These are phyloP conservation scores for Cantharis nigra DNA, from an alignment of 2,888 invertebrate genomes.

Conservation along the genomic window DNA sequence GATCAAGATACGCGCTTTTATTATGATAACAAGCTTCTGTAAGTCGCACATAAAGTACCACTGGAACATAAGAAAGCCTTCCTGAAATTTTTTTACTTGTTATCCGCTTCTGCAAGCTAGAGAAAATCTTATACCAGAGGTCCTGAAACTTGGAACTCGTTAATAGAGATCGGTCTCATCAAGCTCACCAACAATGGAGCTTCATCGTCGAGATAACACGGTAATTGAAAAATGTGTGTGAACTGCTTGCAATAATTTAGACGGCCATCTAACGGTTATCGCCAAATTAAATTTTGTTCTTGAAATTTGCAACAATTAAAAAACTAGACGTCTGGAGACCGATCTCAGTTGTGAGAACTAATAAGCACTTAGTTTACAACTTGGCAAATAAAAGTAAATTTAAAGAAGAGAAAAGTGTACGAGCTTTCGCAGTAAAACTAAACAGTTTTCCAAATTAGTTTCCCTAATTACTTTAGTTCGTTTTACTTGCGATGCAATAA, in stretches of 20 bases:
- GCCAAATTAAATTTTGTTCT: neutral
- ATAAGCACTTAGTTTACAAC: neutral
- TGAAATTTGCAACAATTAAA: neutral
- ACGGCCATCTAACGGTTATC: neutral
- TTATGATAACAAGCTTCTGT: slow-evolving; percentile 27
- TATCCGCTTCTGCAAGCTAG: neutral
- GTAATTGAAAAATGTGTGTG: slow-evolving; percentile 25
- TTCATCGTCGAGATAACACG: slow-evolving; percentile 7
- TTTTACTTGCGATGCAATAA: neutral
- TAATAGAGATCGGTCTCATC: neutral
- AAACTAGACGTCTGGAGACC: neutral
- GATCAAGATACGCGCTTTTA: slow-evolving; percentile 24
- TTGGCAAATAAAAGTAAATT: neutral
- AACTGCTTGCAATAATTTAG: neutral
- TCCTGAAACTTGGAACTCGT: neutral
- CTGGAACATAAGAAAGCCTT: slow-evolving; percentile 3
- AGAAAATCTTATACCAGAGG: neutral
- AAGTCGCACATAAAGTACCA: slow-evolving; percentile 12
- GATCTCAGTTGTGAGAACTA: neutral
- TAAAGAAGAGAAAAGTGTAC: neutral
- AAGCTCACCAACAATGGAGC: slow-evolving; percentile 5
- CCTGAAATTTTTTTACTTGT: neutral
- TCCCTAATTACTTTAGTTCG: neutral
- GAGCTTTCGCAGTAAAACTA: neutral
- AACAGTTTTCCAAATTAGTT: neutral